Evolutionary conservation across 2,113 vertebrate species (phyloP), one percentile per base, ranked within the genome.

Genomic region (Saccopteryx bilineata): DNA sequence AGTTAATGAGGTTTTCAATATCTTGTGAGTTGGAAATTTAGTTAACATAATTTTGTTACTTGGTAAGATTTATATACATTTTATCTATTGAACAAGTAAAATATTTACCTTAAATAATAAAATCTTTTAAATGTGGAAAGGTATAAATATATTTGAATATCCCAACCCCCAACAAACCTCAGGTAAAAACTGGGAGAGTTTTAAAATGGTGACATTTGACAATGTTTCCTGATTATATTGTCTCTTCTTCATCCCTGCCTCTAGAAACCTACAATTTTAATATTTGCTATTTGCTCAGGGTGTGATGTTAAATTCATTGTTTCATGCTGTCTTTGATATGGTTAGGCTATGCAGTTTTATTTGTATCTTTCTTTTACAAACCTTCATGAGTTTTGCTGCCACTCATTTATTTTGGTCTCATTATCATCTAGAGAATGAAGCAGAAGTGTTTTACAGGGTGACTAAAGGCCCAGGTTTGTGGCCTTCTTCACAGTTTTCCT

Each of bases 401-500:
- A 13, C 23, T 84, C 31, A 72, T 93, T 93, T 65, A 75, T 93
- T 82, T 69, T 23, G 60, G 31, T 75, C 28, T 4, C 10, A 66
- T 84, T 90, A 50, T 93, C 10, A n/a, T n/a, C 60, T 76, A 19
- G 48, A 96, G 39, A 92, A 90, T 61, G 13, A 93, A 90, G 56
- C 31, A 56, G 56, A 14, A 91, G 78, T 85, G 82, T 96, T 91
- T 94, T 78, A 63, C n/a, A 82, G 63, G 31, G 56, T 88, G 17
- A 69, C 46, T 66, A 39, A 82, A 80, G 58, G 9, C 81, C 66
- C 58, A 74, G 13, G 74, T 11, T 75, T 52, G 3, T 61, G 46
- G 72, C 61, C 48, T 94, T 81, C 66, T 87, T 96, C 72, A 90
- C 48, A 91, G 79, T 54, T 86, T 96, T 85, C 50, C 31, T 54